Evolutionary conservation across 2,113 vertebrate genomes (phyloP).

Genomic region (Perca flavescens): DNA sequence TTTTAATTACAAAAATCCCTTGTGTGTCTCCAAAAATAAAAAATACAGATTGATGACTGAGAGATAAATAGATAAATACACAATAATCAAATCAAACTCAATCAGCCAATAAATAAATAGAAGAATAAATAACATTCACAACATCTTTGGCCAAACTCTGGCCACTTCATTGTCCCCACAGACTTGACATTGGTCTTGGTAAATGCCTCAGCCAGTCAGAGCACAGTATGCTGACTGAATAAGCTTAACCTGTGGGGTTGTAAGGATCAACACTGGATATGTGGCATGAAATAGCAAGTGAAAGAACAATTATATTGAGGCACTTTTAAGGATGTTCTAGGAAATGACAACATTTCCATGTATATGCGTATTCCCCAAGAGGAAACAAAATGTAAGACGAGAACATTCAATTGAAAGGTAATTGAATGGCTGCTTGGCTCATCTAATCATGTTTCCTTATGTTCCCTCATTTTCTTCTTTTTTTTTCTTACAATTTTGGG

Average conservation of each 20-base stretch:
- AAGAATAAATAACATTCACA: constrained; percentile 87
- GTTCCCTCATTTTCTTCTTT: constrained; percentile 15
- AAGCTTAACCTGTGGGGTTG: constrained; percentile 30
- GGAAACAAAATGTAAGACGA: constrained; percentile 64
- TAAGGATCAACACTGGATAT: constrained; percentile 53
- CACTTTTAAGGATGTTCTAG: constrained; percentile 85
- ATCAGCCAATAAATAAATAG: constrained; percentile 83
- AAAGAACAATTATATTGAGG: constrained; percentile 82
- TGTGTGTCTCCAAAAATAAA: constrained; percentile 81
- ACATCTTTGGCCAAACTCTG: constrained; percentile 83
- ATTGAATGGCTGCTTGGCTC: constrained; percentile 65
- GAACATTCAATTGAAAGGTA: constrained; percentile 66
- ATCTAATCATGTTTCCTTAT: constrained; percentile 33
- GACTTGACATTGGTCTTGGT: constrained; percentile 42
- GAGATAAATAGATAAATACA: constrained; percentile 88
- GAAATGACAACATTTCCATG: constrained; percentile 77
- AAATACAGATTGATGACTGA: constrained; percentile 73
- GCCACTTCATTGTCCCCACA: constrained; percentile 65
- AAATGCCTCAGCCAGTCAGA: constrained; percentile 36
- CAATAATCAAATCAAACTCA: constrained; percentile 70
- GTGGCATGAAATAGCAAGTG: constrained; percentile 69
- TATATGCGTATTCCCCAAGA: constrained; percentile 56
- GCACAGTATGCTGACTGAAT: constrained; percentile 36
- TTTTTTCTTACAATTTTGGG: constrained; percentile 69
- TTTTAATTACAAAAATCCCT: constrained; percentile 84